A percentile compares a stretch with the other conserved stretches of the same genome.
Conservation (phyloP, 2,113 vertebrate genomes). For the Apistogramma diplotaenia region DNA sequence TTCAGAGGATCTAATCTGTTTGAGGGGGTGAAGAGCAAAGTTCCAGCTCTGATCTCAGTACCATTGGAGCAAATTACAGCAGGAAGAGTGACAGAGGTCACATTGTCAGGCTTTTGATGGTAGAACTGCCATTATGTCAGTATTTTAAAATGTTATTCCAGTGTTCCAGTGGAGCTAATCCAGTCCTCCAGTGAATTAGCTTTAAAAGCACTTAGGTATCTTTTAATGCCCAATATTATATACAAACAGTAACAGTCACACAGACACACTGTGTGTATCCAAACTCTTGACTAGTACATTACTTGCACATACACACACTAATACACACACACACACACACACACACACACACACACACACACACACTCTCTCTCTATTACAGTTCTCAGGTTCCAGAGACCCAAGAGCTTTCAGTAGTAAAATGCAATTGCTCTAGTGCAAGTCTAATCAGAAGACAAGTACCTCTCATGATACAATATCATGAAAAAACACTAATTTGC, state of each 20-base stretch:
- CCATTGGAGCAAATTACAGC: conserved; percentile 20
- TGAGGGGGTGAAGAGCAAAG: neutral
- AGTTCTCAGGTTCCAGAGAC: conserved; percentile 3
- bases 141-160: conserved; percentile 49
- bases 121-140: neutral
- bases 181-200: conserved; percentile 5
- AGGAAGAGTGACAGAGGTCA: conserved; percentile 16
- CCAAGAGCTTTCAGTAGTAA: conserved; percentile 68
- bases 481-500: conserved; percentile 8
- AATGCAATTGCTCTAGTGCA: conserved; percentile 64
- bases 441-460: conserved; percentile 44
- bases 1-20: conserved; percentile 11
- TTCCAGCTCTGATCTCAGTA: conserved; percentile 8
- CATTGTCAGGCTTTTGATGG: neutral
- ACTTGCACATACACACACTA: too few species aligned
- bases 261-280: too few species aligned
- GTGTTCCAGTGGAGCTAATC: conserved; percentile 52
- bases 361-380: neutral
- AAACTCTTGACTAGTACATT: too few species aligned
- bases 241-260: too few species aligned
- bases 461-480: neutral
- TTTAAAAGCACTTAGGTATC: conserved; percentile 3
- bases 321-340: too few species aligned
- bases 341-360: too few species aligned
- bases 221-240: conserved; percentile 48